These are phyloP conservation scores for Leucoptera coffeella DNA, from an alignment of 2,888 invertebrate genomes.

Conservation along the genomic window DNA sequence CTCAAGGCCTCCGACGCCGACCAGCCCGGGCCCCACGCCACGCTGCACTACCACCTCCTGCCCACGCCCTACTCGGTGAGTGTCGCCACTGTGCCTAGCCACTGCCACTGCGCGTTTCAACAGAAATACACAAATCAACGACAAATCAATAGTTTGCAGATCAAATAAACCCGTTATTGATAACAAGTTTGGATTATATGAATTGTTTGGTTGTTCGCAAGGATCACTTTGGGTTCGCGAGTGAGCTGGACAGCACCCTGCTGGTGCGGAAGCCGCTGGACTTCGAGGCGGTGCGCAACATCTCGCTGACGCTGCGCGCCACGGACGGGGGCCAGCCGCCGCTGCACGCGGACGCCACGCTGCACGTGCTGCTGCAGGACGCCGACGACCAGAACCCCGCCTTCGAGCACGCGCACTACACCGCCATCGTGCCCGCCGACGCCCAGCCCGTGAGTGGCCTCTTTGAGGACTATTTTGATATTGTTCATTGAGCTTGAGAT, in stretches of 20 bases:
- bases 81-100: slow-evolving; percentile 5
- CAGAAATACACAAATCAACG: too few species aligned
- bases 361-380: slow-evolving; percentile 73
- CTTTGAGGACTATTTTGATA: not conserved
- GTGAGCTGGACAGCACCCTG: slow-evolving; percentile 78
- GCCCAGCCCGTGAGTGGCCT: slow-evolving; percentile 38
- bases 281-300: slow-evolving; percentile 72
- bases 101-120: too few species aligned
- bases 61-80: slow-evolving; percentile 69
- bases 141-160: too few species aligned
- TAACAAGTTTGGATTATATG: not conserved
- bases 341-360: slow-evolving; percentile 64
- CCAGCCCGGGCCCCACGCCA: slow-evolving; percentile 83
- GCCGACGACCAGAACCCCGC: slow-evolving; percentile 89
- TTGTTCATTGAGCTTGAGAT: slow-evolving; percentile 1
- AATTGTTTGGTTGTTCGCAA: slow-evolving; percentile 13
- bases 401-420: slow-evolving; percentile 70
- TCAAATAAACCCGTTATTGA: not conserved
- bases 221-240: slow-evolving; percentile 79
- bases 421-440: slow-evolving; percentile 60
- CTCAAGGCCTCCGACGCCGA: slow-evolving; percentile 77
- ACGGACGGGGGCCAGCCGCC: slow-evolving; percentile 81
- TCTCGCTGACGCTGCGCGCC: slow-evolving; percentile 68
- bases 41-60: slow-evolving; percentile 75
- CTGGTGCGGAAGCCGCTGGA: slow-evolving; percentile 75